Percentiles rank a stretch among this genome's conserved stretches.
phyloP scores from a whole-genome alignment of 2,113 vertebrate genomes.

The Orthonyx spaldingii region DNA sequence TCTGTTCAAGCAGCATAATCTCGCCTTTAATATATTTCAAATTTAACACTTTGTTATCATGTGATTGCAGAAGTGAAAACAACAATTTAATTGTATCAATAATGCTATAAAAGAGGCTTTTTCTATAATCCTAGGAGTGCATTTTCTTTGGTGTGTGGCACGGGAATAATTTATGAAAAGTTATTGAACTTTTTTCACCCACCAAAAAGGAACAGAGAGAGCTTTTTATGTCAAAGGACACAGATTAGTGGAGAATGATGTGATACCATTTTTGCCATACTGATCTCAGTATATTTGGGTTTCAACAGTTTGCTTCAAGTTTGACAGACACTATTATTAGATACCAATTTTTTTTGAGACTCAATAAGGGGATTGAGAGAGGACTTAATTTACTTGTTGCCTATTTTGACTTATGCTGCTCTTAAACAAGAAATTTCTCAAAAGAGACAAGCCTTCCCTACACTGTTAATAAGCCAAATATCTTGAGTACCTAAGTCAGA shows the following conservation, averaged over 20 bases:
- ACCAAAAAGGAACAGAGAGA: background rate
- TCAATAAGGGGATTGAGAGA: background rate
- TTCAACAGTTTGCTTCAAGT: slow-evolving; percentile 55
- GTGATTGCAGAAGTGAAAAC: background rate
- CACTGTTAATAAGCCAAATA: background rate
- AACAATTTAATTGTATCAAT: background rate
- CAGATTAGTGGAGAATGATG: background rate
- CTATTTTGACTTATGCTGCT: background rate
- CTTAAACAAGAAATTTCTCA: background rate
- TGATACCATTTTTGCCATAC: background rate
- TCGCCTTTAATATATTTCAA: background rate
- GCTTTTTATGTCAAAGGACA: background rate
- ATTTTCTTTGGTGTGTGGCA: background rate
- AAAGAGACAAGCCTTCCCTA: background rate
- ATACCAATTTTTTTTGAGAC: slow-evolving; percentile 2
- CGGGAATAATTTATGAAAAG: background rate
- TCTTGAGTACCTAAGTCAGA: background rate
- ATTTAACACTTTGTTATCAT: background rate
- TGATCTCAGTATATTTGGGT: slow-evolving; percentile 21
- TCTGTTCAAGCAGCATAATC: background rate
- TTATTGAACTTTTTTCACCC: background rate
- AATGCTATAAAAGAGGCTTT: background rate
- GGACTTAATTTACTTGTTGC: background rate
- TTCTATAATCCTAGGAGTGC: background rate
- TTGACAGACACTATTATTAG: slow-evolving; percentile 30